phyloP scores from a whole-genome alignment of 2,797 vertebrate genomes.

The Melanotaenia trifasciata region DNA sequence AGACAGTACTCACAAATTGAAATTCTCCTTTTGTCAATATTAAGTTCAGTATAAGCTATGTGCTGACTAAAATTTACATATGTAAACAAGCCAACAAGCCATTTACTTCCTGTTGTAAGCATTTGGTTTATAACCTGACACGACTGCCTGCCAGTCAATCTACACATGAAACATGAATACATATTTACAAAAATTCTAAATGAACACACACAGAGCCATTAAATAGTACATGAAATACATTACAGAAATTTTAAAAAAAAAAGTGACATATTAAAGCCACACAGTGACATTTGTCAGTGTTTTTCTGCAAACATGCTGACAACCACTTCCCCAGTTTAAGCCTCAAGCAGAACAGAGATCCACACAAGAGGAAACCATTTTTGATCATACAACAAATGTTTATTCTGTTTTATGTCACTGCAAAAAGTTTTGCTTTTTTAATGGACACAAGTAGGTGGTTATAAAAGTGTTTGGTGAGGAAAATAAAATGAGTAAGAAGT shows the following conservation, averaged over 20 bases:
- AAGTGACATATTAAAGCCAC: neutral
- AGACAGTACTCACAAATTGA: neutral
- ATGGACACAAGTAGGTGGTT: neutral
- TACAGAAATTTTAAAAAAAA: neutral
- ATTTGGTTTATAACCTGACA: neutral
- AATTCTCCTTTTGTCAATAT: slow-evolving; percentile 5
- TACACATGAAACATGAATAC: neutral
- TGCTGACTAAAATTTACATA: slow-evolving; percentile 11
- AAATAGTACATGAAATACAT: neutral
- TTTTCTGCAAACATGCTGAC: neutral
- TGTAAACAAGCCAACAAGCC: neutral
- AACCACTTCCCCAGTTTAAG: slow-evolving; percentile 59
- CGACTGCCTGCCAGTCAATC: neutral
- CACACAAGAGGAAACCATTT: slow-evolving; percentile 62
- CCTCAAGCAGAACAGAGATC: slow-evolving; percentile 67
- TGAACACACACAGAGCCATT: neutral
- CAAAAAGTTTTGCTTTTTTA: neutral
- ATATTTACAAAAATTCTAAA: neutral
- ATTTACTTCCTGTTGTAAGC: slow-evolving; percentile 38
- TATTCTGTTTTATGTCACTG: neutral
- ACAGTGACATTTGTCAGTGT: neutral
- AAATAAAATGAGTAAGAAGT: neutral
- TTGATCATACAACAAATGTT: slow-evolving; percentile 44
- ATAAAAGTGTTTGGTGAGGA: neutral
- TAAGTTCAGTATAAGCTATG: slow-evolving; percentile 15